Evolutionary conservation across 2,888 invertebrate genomes (phyloP).

Genomic region (Orthosia cruda): DNA sequence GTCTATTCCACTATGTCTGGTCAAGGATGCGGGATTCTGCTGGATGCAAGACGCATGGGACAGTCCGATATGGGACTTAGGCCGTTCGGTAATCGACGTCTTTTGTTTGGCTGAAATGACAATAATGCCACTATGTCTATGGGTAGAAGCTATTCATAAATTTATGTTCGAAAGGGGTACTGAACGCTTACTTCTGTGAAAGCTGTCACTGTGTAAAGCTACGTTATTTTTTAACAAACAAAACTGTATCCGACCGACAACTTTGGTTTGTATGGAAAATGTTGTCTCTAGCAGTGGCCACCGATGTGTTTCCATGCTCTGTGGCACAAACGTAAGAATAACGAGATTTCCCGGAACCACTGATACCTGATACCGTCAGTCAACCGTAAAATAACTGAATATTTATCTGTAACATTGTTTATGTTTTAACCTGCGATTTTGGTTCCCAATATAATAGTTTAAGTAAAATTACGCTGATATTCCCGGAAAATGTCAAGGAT

Average conservation of each 20-base stretch:
- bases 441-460: background rate
- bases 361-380: background rate
- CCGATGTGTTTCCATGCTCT: background rate
- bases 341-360: slow-evolving; percentile 14
- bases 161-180: too few relatives aligned
- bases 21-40: too few relatives aligned
- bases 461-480: too few relatives aligned
- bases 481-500: too few relatives aligned
- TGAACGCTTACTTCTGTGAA: too few relatives aligned
- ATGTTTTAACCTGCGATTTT: background rate
- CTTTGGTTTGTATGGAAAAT: background rate
- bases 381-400: slow-evolving; percentile 1
- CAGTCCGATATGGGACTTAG: too few relatives aligned
- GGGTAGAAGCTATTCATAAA: too few relatives aligned
- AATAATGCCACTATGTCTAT: too few relatives aligned
- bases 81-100: too few relatives aligned
- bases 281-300: background rate
- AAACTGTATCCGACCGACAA: background rate
- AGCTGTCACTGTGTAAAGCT: background rate
- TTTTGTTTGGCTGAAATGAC: too few relatives aligned
- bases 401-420: slow-evolving; percentile 12
- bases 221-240: background rate
- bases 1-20: too few relatives aligned
- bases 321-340: background rate
- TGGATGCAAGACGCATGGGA: too few relatives aligned